These are phyloP conservation scores for Cardiocondyla obscurior DNA, from an alignment of 1,140 invertebrate species.

Conservation along the genomic window DNA sequence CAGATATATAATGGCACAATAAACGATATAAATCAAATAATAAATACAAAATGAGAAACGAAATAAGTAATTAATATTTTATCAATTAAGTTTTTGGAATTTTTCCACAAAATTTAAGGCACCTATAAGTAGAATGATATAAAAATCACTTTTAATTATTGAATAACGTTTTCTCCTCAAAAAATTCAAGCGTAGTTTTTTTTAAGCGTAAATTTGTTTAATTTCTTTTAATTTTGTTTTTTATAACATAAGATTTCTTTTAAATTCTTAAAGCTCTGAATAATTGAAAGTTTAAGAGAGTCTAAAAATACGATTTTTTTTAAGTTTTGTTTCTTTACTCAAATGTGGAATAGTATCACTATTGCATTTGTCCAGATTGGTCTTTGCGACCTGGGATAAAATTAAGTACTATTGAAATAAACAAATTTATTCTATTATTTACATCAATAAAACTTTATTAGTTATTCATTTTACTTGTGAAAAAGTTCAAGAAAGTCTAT, in stretches of 20 bases:
- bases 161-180: not conserved
- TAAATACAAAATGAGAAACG: constrained; percentile 25
- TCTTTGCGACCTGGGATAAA: constrained; percentile 14
- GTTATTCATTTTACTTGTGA: not conserved
- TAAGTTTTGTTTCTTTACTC: not conserved
- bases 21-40: constrained; percentile 26
- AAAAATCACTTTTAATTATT: constrained; percentile 13
- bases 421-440: not conserved
- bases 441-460: not conserved
- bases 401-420: constrained; percentile 31
- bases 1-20: constrained; percentile 37
- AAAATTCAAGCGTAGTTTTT: not conserved
- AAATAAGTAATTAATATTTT: not conserved
- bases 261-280: not conserved
- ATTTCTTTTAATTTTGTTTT: not conserved
- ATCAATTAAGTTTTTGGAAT: not conserved
- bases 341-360: constrained; percentile 21
- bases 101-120: constrained; percentile 43
- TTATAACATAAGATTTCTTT: not conserved
- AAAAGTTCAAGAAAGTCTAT: not conserved
- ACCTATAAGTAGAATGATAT: constrained; percentile 45
- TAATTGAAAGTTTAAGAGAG: not conserved
- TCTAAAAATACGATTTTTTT: constrained; percentile 1
- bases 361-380: constrained; percentile 35
- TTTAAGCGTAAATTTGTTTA: not conserved